Conservation (phyloP, 2,113 vertebrate genomes). For the Acinonyx jubatus region DNA sequence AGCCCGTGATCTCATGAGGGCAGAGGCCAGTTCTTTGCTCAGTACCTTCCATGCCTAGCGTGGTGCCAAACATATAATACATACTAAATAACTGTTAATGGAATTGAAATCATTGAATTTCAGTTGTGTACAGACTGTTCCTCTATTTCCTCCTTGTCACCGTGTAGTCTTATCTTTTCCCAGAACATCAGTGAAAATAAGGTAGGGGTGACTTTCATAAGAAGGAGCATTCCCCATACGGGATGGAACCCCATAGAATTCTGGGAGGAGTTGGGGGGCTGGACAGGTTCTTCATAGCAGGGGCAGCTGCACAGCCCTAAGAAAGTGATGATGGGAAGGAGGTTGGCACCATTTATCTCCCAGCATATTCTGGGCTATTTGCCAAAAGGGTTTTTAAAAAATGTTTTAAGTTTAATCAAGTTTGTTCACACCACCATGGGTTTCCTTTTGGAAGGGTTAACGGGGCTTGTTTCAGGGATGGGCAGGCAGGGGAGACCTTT, state of each 20-base stretch:
- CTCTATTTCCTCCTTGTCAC: accelerated
- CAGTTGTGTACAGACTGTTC: background rate
- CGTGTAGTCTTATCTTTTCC: background rate
- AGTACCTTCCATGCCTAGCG: background rate
- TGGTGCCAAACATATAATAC: background rate
- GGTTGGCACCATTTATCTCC: background rate
- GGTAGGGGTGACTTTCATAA: background rate
- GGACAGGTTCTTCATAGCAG: background rate
- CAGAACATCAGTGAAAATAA: background rate
- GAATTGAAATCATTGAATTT: background rate
- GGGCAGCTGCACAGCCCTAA: background rate
- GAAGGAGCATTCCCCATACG: background rate
- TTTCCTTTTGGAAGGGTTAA: background rate
- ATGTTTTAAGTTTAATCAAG: background rate
- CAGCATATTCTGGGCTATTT: background rate
- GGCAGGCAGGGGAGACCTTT: background rate
- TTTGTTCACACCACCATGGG: background rate
- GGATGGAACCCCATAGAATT: background rate
- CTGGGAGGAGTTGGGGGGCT: background rate
- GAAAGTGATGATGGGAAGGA: background rate
- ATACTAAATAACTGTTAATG: background rate
- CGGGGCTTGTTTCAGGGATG: background rate
- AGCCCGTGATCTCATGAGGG: background rate
- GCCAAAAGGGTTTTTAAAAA: background rate
- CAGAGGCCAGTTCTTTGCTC: background rate